Base-by-base conservation (phyloP, 92 coral and sea anemone species). In the Zoanthus sociatus region DNA sequence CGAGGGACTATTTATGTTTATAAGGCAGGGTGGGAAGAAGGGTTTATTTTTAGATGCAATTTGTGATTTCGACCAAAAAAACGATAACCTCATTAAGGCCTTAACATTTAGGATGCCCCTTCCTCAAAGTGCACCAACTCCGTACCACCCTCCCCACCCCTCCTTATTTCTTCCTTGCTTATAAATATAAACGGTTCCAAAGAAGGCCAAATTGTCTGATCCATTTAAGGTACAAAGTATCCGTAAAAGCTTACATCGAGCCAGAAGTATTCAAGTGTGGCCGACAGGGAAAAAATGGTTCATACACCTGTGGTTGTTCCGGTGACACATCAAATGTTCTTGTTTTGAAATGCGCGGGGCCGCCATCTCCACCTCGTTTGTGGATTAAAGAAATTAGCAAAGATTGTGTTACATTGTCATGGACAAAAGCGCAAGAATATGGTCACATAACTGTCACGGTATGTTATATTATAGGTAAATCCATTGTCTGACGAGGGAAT, bases 241-340 rank as follows among this genome's bases (percentile, higher is more conserved):
- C 69, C 31, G 92, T 94, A 73, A 87, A 77, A 60, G 81, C 93
- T 31, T 94, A 91, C 63, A 79, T 91, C 90, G 91, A 79, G 69
- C 94, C 98, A 14, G 90, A 77, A 78, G 66, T 60, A 64, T 78
- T 87, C 84, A 91, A 86, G 9, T 70, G 67, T 78, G 83, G 73
- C 5, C 21, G 16, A 50, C 71, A 58, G 64, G 81, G 63, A 8
- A 87, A 84, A 10, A 21, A 50, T 20, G 64, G 21, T 12, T 46
- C 83, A 32, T 86, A 84, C 76, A 82, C 90, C 77, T 94, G 98
- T 89, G 95, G 98, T 73, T 94, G 94, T 91, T 93, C 89, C 77
- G 93, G 98, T 71, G 86, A 89, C 1, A 88, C 75, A 58, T 94
- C 96, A 9, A 94, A 94, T 50, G 13, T 77, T 37, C 84, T 94